These are phyloP conservation scores for Borostomias antarcticus DNA, from an alignment of 2,797 vertebrate species.

Conservation along the genomic window DNA sequence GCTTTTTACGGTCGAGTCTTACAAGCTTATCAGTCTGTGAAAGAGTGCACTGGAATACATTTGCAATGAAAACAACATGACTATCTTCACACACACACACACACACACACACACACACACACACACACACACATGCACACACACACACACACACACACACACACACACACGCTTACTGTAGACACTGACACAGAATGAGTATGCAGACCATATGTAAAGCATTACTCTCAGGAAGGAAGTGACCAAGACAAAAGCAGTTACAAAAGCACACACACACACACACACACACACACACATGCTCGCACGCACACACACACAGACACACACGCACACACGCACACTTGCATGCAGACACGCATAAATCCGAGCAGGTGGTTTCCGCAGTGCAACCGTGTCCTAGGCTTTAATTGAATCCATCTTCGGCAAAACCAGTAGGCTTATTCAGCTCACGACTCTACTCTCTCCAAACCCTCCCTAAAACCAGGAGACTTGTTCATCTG, in stretches of 20 bases:
- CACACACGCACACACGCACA: conserved; percentile 21
- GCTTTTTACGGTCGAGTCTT: conserved; percentile 20
- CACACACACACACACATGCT: neutral
- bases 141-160: neutral
- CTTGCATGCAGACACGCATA: conserved; percentile 22
- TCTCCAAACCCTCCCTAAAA: too few relatives aligned
- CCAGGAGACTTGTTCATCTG: too few relatives aligned
- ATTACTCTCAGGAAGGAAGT: conserved; percentile 58
- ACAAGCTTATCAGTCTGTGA: conserved; percentile 21
- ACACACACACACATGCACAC: conserved; percentile 2
- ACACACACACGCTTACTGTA: conserved; percentile 10
- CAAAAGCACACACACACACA: neutral
- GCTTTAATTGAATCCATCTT: conserved; percentile 53
- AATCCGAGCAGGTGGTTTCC: conserved; percentile 56
- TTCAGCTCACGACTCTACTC: neutral
- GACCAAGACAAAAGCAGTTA: conserved; percentile 14
- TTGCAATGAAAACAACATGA: conserved; percentile 15
- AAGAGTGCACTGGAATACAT: neutral
- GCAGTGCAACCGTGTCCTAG: conserved; percentile 15
- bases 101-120: neutral
- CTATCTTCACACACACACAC: neutral
- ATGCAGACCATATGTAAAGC: conserved; percentile 48
- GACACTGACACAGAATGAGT: conserved; percentile 14
- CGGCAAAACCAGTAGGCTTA: conserved; percentile 2
- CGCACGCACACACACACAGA: neutral